Evolutionary conservation across 2,888 invertebrate species (phyloP), one percentile per base, ranked within the genome.

Genomic region (Ptilodon capucinus): DNA sequence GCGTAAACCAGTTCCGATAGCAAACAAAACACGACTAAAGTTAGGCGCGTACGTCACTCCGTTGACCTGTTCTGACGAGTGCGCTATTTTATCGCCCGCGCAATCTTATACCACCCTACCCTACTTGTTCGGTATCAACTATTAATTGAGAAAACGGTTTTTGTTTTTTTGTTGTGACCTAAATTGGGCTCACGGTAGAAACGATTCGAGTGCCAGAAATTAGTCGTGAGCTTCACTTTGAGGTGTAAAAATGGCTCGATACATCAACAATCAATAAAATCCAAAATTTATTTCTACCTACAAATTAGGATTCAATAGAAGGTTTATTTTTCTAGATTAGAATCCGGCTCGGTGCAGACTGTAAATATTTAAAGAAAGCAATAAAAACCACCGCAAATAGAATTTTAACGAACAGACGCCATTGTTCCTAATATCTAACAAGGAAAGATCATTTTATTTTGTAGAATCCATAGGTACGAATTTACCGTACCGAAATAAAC

Each of bases 401-500:
- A 38, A 38, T 30, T 6, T 23, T 23, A 7, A 17, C 35, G 17
- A 16, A 16, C 8, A 9, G 35, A 18, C 32, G 8, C 52, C 41
- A 51, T 52, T 61, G 54, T 57, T 53, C 46, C 34, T 49, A 65
- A 64, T 49, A 19, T 48, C 54, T 57, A 54, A 46, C 38, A 53
- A 62, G 57, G 60, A 65, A 71, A 55, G 43, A 46, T 44, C 34
- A 46, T 57, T 53, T 51, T 56, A 57, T 57, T 65, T 68, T 57
- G 55, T 65, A 54, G 60, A 74, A 67, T 53, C 46, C 60, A 65
- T 68, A 64, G 68, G 71, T 75, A 71, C 68, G 68, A 71, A 76
- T 72, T 72, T 69, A 44, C 46, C 44, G 61, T 77, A 76, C 70
- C 46, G 57, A 81, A 84, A 84, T 84, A 84, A 78, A 74, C 68